Percentiles rank a stretch among this genome's conserved stretches.
Conservation (phyloP, 1,140 invertebrate species). For the Brachionus calyciflorus region DNA sequence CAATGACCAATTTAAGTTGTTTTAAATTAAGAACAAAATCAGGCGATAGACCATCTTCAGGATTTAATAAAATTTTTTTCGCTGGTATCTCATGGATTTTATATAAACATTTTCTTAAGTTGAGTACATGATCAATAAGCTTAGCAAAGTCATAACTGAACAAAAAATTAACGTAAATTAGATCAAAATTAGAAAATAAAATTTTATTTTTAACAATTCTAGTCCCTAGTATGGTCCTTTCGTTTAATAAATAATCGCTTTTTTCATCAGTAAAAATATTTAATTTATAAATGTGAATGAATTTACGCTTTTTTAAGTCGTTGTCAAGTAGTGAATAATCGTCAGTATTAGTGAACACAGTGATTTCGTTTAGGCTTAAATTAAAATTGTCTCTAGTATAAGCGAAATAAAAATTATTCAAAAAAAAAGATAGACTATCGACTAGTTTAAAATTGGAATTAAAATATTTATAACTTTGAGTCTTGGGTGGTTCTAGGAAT, state of each 20-base stretch:
- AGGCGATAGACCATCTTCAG: not conserved
- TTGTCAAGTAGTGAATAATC: not conserved
- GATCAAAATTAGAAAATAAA: not conserved
- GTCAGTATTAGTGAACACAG: not conserved
- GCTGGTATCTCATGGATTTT: not conserved
- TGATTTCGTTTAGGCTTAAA: not conserved
- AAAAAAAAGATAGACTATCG: not conserved
- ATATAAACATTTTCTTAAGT: slow-evolving; percentile 30
- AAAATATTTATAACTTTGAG: not conserved
- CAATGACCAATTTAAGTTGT: slow-evolving; percentile 25
- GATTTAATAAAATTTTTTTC: not conserved
- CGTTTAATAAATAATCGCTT: not conserved
- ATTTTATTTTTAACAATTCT: slow-evolving; percentile 10
- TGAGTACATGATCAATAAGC: slow-evolving; percentile 35
- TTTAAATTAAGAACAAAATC: slow-evolving; percentile 38
- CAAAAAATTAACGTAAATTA: slow-evolving; percentile 21
- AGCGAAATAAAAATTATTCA: slow-evolving; percentile 25
- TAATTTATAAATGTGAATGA: not conserved
- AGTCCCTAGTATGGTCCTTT: not conserved
- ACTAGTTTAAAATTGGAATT: slow-evolving; percentile 7
- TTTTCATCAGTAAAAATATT: not conserved
- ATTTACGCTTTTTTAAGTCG: not conserved
- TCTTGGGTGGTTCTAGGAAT: not conserved
- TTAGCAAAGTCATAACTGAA: slow-evolving; percentile 37
- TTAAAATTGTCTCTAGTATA: not conserved